Evolutionary conservation across 1,140 invertebrate species (phyloP).

Genomic region (Callitettix versicolor): DNA sequence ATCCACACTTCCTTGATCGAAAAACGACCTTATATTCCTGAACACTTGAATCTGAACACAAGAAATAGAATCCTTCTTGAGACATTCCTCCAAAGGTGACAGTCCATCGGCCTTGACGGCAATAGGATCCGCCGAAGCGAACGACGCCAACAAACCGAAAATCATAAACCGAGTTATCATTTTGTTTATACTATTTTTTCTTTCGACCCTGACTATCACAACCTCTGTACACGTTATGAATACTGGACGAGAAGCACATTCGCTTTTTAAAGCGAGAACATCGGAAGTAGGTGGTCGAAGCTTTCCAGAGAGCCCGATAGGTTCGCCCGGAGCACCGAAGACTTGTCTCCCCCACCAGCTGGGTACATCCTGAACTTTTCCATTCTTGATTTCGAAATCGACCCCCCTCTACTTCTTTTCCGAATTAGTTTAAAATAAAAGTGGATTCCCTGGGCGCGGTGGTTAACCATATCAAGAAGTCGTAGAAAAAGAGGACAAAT

Average conservation of each 20-base stretch:
- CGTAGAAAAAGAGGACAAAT: too few species aligned
- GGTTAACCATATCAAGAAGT: background rate
- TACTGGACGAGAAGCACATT: background rate
- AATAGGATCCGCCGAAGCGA: slow-evolving; percentile 24
- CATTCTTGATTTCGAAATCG: slow-evolving; percentile 15
- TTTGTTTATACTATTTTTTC: background rate
- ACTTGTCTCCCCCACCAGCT: too few species aligned
- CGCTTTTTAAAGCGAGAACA: slow-evolving; percentile 10
- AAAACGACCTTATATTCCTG: slow-evolving; percentile 47
- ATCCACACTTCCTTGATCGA: slow-evolving; percentile 45
- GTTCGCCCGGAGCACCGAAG: background rate
- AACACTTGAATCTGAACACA: slow-evolving; percentile 51
- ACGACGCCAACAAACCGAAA: slow-evolving; percentile 19
- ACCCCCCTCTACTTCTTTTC: too few species aligned
- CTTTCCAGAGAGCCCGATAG: background rate
- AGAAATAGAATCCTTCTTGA: slow-evolving; percentile 51
- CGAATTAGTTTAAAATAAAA: too few species aligned
- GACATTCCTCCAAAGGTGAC: slow-evolving; percentile 37
- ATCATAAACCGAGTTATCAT: slow-evolving; percentile 2
- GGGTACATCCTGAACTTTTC: background rate
- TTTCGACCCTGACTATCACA: background rate
- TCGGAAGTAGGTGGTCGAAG: background rate
- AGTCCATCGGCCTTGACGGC: slow-evolving; percentile 20
- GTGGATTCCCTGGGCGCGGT: background rate
- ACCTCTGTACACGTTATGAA: background rate